Conservation (phyloP, 2,888 invertebrate species). For the Leuctra nigra region DNA sequence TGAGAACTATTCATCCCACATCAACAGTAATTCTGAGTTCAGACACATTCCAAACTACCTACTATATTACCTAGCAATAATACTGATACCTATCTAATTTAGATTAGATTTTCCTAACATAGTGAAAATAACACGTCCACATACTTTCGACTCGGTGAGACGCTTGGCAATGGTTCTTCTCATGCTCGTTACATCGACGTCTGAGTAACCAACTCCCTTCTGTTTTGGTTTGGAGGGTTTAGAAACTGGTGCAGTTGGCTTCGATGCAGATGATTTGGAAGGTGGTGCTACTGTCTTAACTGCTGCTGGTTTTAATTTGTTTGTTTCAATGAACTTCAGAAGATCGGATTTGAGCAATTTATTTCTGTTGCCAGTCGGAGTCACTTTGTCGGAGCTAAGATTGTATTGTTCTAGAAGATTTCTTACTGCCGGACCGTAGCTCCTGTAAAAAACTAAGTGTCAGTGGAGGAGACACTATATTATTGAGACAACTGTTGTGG, state of each 20-base stretch:
- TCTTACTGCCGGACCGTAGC: conserved; percentile 54
- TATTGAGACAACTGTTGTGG: too few relatives aligned
- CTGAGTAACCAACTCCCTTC: conserved; percentile 40
- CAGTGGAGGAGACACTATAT: too few relatives aligned
- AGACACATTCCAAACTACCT: too few relatives aligned
- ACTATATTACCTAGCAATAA: too few relatives aligned
- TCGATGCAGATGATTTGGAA: conserved; percentile 22
- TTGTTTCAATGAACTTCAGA: conserved; percentile 41
- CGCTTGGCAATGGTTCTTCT: conserved; percentile 56
- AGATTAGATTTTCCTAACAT: too few relatives aligned
- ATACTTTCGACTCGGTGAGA: conserved; percentile 54
- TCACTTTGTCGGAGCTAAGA: conserved; percentile 42
- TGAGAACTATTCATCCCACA: too few relatives aligned
- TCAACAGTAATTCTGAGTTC: too few relatives aligned
- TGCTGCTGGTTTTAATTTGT: conserved; percentile 41
- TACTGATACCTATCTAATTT: too few relatives aligned
- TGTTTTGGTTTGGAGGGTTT: conserved; percentile 28
- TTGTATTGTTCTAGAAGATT: conserved; percentile 52
- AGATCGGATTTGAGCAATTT: conserved; percentile 55
- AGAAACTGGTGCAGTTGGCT: conserved; percentile 15
- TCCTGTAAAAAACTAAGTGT: conserved; percentile 33
- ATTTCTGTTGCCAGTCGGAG: conserved; percentile 52
- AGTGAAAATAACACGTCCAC: too few relatives aligned
- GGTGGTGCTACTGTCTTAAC: conserved; percentile 31
- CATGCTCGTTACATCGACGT: conserved; percentile 53